A percentile compares a stretch with the other conserved stretches of the same genome.
Evolutionary conservation across 2,797 vertebrate species (phyloP).

Genomic region (Macroramphosus scolopax): DNA sequence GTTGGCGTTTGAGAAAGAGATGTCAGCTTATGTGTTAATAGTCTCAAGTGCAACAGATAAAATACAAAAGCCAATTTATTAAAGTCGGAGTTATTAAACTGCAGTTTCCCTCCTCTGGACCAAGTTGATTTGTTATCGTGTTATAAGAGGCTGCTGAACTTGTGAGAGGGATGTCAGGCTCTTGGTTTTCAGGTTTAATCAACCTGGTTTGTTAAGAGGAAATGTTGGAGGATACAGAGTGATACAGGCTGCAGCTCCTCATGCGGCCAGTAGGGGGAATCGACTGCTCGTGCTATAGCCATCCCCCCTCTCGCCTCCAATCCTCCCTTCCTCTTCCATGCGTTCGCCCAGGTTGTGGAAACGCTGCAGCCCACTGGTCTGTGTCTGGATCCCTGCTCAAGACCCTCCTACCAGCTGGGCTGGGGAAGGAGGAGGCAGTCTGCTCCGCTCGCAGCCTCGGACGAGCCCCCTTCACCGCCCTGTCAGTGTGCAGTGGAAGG

Average conservation of each 20-base stretch:
- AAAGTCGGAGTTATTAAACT: no score
- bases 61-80: no score
- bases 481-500: slow-evolving; percentile 67
- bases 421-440: slow-evolving; percentile 68
- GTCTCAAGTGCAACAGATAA: no score
- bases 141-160: no score
- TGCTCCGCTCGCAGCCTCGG: slow-evolving; percentile 60
- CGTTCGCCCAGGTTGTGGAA: slow-evolving; percentile 72
- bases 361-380: slow-evolving; percentile 75
- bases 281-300: slow-evolving; percentile 69
- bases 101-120: no score
- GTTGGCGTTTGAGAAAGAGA: no score
- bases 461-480: slow-evolving; percentile 75
- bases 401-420: slow-evolving; percentile 77
- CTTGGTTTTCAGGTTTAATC: slow-evolving; percentile 3
- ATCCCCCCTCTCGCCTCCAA: slow-evolving; percentile 28
- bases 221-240: slow-evolving; percentile 12
- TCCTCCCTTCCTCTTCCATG: slow-evolving; percentile 48
- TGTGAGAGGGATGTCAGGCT: no score
- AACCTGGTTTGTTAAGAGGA: neutral
- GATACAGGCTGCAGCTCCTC: slow-evolving; percentile 47
- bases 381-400: slow-evolving; percentile 71
- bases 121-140: no score
- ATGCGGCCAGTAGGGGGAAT: slow-evolving; percentile 85
- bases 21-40: no score